Evolutionary conservation across 2,888 invertebrate genomes (phyloP).

Genomic region (Cheilosia variabilis): DNA sequence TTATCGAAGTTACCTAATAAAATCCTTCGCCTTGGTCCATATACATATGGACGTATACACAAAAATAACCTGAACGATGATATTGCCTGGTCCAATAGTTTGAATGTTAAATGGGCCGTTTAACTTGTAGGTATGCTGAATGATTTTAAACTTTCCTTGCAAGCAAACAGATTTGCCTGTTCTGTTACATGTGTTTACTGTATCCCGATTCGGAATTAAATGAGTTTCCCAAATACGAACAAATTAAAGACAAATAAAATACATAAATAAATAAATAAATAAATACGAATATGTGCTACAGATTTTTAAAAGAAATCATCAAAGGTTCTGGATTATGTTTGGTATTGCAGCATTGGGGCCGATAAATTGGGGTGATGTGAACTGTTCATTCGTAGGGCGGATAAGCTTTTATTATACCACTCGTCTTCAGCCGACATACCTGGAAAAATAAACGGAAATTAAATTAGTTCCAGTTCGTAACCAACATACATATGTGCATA

Average conservation of each 20-base stretch:
- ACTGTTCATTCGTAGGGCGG: constrained; percentile 98
- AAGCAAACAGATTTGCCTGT: too few species aligned
- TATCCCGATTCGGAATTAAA: neutral
- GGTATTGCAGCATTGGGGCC: constrained; percentile 98
- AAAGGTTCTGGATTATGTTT: constrained; percentile 91
- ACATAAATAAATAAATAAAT: neutral
- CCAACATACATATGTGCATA: neutral
- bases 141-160: too few species aligned
- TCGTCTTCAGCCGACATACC: constrained; percentile 97
- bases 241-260: neutral
- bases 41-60: too few species aligned
- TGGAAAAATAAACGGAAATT: constrained; percentile 82
- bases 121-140: too few species aligned
- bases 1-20: too few species aligned
- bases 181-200: neutral
- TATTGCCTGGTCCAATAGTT: too few species aligned
- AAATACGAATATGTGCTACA: constrained; percentile 31
- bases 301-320: constrained; percentile 83
- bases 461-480: constrained; percentile 26
- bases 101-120: too few species aligned
- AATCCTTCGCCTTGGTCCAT: too few species aligned
- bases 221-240: neutral
- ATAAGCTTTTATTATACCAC: constrained; percentile 99
- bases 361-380: constrained; percentile 97
- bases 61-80: too few species aligned